Evolutionary conservation across 2,113 vertebrate species (phyloP).

Genomic region (Cyrtonyx montezumae): DNA sequence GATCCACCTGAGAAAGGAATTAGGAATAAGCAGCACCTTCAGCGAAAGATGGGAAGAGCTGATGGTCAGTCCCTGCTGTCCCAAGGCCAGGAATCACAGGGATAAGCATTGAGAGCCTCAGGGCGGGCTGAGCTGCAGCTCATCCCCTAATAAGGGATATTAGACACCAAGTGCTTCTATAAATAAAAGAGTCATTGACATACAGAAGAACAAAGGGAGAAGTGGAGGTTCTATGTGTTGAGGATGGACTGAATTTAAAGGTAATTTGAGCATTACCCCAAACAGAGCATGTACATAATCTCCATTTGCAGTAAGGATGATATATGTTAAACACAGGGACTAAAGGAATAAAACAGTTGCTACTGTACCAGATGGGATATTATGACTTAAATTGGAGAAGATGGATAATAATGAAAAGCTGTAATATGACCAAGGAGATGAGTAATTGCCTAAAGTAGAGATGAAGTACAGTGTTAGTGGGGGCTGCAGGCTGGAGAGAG

Average conservation of each 20-base stretch:
- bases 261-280: not conserved
- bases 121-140: not conserved
- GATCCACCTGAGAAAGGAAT: not conserved
- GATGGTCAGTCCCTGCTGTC: not conserved
- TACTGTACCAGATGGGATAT: constrained; percentile 16
- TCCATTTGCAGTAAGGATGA: not conserved
- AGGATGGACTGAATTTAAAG: not conserved
- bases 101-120: not conserved
- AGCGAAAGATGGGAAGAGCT: rapidly evolving
- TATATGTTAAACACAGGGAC: not conserved
- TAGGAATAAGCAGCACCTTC: not conserved
- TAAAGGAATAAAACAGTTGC: not conserved
- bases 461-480: not conserved
- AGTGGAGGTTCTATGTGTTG: not conserved
- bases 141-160: not conserved
- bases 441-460: not conserved
- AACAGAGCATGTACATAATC: rapidly evolving
- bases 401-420: not conserved
- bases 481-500: not conserved
- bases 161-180: not conserved
- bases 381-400: not conserved
- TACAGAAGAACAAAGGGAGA: not conserved
- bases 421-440: not conserved
- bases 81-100: rapidly evolving
- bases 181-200: not conserved